Evolutionary conservation across 2,888 invertebrate genomes (phyloP), one percentile per base, ranked within the genome.

Genomic region (Osedax frankpressi): DNA sequence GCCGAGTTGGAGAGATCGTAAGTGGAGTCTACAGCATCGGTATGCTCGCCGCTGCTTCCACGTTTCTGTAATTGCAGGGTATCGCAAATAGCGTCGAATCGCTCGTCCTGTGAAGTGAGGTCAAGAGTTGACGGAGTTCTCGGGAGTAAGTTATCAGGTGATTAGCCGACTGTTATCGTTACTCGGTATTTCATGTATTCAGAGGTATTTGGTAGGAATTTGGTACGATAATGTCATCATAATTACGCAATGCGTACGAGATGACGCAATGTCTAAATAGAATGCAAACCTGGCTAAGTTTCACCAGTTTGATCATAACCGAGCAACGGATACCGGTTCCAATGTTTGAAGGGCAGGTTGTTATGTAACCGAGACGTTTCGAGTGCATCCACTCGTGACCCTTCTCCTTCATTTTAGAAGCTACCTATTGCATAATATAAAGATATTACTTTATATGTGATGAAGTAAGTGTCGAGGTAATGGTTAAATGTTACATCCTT

Each of bases 351-450:
- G 79, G 79, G 74, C 79, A 79, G 70, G 78, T 76, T 63, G 76
- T 75, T 72, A 79, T 70, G 75, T 76, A 78, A 27, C 79, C 79
- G 24, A 79, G 74, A 27, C 78, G 77, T 25, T 72, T 72, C 59
- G 72, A 77, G 44, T 74, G 75, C 78, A 76, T 75, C 68, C 75
- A 75, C 63, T 74, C 75, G 62, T 76, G 71, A 2, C 76, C 78
- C n/a, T 76, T 74, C 81, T 92, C 92, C 82, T 93, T 93, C 81
- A 95, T 94, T 79, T 92, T 44, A 44, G 44, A 11, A 19, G 44
- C 44, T 6, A 44, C 44, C 44, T 44, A 44, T n/a, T n/a, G n/a
- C n/a, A n/a, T n/a, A n/a, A n/a, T n/a, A n/a, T n/a, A n/a, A n/a
- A n/a, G n/a, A n/a, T n/a, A n/a, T n/a, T n/a, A n/a, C n/a, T n/a